Conservation (phyloP, 2,797 vertebrate genomes). For the Discoglossus pictus region DNA sequence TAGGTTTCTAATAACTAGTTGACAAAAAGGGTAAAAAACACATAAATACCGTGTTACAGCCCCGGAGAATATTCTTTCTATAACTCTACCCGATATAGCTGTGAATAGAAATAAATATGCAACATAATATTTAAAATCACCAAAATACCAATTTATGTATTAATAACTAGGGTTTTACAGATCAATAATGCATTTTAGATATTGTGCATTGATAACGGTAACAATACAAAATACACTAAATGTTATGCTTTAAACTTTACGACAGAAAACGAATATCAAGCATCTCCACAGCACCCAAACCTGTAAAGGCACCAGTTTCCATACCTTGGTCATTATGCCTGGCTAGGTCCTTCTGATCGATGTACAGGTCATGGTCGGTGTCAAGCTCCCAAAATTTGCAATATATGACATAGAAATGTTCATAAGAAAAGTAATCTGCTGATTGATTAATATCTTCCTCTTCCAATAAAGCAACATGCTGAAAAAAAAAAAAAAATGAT, state of each 20-base stretch:
- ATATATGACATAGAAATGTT: constrained; percentile 98
- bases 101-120: constrained; percentile 34
- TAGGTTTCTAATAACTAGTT: no score
- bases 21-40: no score
- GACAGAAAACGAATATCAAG: neutral
- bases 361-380: constrained; percentile 92
- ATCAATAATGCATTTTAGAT: no score
- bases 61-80: constrained; percentile 93
- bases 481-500: constrained; percentile 43
- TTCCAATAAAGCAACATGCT: constrained; percentile 90
- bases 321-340: constrained; percentile 91
- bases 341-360: constrained; percentile 86
- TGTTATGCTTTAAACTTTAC: constrained; percentile 31
- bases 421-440: constrained; percentile 94
- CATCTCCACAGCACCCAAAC: neutral
- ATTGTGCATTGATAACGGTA: no score
- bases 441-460: constrained; percentile 94
- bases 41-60: constrained; percentile 84
- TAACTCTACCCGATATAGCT: constrained; percentile 91
- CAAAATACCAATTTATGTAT: no score
- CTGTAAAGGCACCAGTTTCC: neutral
- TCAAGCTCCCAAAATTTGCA: constrained; percentile 99
- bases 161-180: no score
- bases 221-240: no score
- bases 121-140: no score